Evolutionary conservation across 2,113 vertebrate species (phyloP), one percentile per base, ranked within the genome.

Genomic region (Pyrgilauda ruficollis): DNA sequence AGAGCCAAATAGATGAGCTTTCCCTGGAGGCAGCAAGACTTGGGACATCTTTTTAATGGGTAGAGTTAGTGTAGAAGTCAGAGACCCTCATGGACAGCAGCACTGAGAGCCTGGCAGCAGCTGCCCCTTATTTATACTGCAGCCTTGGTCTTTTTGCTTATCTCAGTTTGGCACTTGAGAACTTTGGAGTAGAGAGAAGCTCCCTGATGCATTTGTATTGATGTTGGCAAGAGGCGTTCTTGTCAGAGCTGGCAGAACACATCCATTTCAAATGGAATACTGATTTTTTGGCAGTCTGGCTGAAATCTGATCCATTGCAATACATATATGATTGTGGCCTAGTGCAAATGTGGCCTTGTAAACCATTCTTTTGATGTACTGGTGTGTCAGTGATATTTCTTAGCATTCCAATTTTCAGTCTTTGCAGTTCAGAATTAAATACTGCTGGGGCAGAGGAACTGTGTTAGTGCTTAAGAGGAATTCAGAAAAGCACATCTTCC

Each of bases 371-470:
- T 58, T 89, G 50, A 91, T 15, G 11, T 50, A 7, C 3, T 83
- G 86, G 47, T n/a, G 52, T 89, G 97, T 95, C 87, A 63, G 76
- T 89, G 85, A 66, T 91, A 81, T 93, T 96, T 94, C 90, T 89
- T 94, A 94, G 53, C 49, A 8, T 53, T 59, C n/a, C 52, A 7
- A 6, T 83, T 91, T 91, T 67, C 80, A 80, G 1, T 43, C 13
- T 44, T 68, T 55, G 46, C 46, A 61, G 31, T 56, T 95, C 69
- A 75, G 79, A 94, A 78, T 77, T 55, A 37, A 62, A 28, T 39
- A 9, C 15, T 67, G 46, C 61, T 61, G 46, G 18, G 39, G 55
- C 6, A 67, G 68, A 77, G 66, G 79, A 92, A 56, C 47, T 37
- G 16, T 39, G 27, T 39, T 79, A 58, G 47, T 68, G 35, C 49